A percentile compares a stretch with the other conserved stretches of the same genome.
These are phyloP conservation scores for Felis chaus DNA, from an alignment of 2,113 vertebrate genomes.

Conservation along the genomic window DNA sequence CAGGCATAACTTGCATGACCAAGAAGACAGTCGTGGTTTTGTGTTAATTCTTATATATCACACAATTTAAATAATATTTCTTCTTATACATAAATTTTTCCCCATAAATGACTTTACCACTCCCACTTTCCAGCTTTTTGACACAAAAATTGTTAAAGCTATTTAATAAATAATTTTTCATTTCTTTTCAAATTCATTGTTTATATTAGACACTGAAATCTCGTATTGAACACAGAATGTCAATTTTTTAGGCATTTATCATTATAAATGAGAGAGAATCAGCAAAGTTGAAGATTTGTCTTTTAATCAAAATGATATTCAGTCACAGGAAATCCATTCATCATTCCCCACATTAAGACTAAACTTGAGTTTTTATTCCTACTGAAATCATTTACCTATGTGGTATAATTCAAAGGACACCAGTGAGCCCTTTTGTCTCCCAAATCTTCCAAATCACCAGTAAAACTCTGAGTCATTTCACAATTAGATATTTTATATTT, in stretches of 20 bases:
- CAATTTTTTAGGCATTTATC: conserved; percentile 51
- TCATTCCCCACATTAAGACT: neutral
- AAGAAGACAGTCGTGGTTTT: neutral
- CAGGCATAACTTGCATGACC: neutral
- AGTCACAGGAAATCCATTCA: neutral
- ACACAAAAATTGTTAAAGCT: conserved; percentile 47
- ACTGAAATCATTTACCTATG: neutral
- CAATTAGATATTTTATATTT: neutral
- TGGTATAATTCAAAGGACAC: neutral
- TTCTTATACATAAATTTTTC: conserved; percentile 61
- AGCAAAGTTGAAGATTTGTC: conserved; percentile 1
- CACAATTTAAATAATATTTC: conserved; percentile 51
- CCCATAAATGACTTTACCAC: conserved; percentile 7
- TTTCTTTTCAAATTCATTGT: conserved; percentile 74
- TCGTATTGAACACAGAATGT: conserved; percentile 55
- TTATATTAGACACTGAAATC: conserved; percentile 54
- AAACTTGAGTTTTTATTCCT: neutral
- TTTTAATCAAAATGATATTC: conserved; percentile 37
- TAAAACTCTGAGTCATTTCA: neutral
- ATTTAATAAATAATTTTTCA: conserved; percentile 76
- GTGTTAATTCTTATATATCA: conserved; percentile 48
- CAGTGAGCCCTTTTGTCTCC: neutral
- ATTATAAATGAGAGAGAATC: neutral
- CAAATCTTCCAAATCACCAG: neutral
- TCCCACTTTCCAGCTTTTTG: conserved; percentile 33